Evolutionary conservation across 2,888 invertebrate species (phyloP), one percentile per base, ranked within the genome.

Genomic region (Unio delphinus): DNA sequence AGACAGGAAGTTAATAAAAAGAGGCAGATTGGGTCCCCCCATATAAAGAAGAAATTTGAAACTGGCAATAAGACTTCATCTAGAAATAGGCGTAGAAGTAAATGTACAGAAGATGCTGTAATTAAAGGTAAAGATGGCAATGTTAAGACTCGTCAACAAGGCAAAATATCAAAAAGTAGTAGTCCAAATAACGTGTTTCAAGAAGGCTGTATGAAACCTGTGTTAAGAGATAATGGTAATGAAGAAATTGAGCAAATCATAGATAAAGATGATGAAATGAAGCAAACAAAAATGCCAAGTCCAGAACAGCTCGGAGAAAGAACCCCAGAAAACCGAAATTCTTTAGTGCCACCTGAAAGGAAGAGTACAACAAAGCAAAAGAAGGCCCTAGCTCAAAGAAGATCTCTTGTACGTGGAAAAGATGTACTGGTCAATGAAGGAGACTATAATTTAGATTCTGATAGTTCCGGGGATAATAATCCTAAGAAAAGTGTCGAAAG

Each of bases 281-380:
- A 45, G 45, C 8, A 45, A 45, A 45, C 45, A 45, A 45, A 45
- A 45, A 45, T 45, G 45, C 45, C 11, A 45, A 45, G 45, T 15
- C 11, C 45, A 45, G 45, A 45, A 45, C 45, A 45, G 30, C 61
- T 55, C 20, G 74, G 75, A 17, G 79, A 83, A 64, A 77, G 80
- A 64, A 83, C 82, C 11, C 83, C 82, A 64, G 78, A 81, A 55
- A 74, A 70, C 54, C 73, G 76, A 28, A 75, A 67, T 28, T 66
- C 72, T 30, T 58, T 62, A 23, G 71, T 61, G 55, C 72, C 74
- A 4, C 79, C 81, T 30, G 73, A 72, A 23, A 76, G 82, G 59
- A 75, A 79, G 55, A 82, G 83, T 45, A 83, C 84, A 45, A 80
- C 83, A n/a, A 82, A 83, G 62, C 76, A 77, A 59, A 84, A 83